Conservation (phyloP, 2,113 vertebrate genomes). For the Felis chaus region DNA sequence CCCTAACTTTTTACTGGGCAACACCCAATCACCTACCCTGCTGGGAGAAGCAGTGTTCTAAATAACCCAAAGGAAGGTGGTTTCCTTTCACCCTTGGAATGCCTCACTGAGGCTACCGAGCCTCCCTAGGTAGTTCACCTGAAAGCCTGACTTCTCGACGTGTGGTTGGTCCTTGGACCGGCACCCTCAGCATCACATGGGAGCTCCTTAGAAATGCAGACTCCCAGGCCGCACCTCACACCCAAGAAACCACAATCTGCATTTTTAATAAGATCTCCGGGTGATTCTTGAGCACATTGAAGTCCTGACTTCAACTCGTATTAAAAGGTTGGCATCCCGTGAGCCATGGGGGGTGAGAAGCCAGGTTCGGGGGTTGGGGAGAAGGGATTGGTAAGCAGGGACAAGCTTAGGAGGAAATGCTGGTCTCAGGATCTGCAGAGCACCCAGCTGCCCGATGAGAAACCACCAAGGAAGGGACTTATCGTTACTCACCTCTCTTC, state of each 20-base stretch:
- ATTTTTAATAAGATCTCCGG: neutral
- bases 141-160: neutral
- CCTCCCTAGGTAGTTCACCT: no score
- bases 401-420: neutral
- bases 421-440: neutral
- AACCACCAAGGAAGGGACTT: no score
- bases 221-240: no score
- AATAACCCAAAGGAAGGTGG: neutral
- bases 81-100: neutral
- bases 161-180: neutral
- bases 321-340: neutral
- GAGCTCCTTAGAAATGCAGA: neutral
- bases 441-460: neutral
- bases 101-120: neutral
- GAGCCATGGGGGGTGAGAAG: neutral
- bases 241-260: neutral
- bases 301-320: neutral
- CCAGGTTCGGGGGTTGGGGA: neutral
- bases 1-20: conserved; percentile 12
- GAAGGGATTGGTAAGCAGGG: neutral
- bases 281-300: neutral
- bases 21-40: neutral
- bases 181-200: neutral
- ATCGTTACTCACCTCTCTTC: neutral
- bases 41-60: neutral